Percentiles rank a stretch among this genome's conserved stretches.
Evolutionary conservation across 2,113 vertebrate genomes (phyloP).

Genomic region (Tapirus terrestris): DNA sequence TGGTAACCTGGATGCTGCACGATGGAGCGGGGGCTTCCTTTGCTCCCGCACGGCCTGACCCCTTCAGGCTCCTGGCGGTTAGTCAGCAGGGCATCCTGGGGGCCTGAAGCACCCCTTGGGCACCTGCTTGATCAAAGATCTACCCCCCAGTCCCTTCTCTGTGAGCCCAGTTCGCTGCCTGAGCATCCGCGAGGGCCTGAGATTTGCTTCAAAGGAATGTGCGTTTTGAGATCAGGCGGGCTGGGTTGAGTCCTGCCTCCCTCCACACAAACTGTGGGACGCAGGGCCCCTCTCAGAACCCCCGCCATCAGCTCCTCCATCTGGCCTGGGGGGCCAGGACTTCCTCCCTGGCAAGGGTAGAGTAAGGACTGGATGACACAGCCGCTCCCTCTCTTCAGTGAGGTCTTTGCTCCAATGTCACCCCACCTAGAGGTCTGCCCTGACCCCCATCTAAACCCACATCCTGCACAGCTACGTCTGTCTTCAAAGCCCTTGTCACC

Average conservation of each 20-base stretch:
- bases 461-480: background rate
- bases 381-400: background rate
- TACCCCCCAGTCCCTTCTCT: background rate
- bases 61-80: background rate
- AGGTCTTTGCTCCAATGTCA: background rate
- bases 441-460: background rate
- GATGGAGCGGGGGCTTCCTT: accelerated
- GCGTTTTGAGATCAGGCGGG: background rate
- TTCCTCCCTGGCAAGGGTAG: background rate
- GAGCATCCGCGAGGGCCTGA: accelerated
- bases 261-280: background rate
- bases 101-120: background rate
- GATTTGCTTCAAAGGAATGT: background rate
- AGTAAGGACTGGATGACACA: background rate
- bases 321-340: background rate
- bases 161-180: background rate
- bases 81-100: background rate
- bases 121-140: too few species aligned
- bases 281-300: background rate
- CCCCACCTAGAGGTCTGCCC: background rate
- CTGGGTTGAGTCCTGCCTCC: background rate
- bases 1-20: accelerated
- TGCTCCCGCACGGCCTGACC: too few species aligned
- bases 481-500: background rate
- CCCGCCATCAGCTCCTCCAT: background rate